Conservation (phyloP, 1,140 invertebrate genomes). For the Rhysida immarginata region DNA sequence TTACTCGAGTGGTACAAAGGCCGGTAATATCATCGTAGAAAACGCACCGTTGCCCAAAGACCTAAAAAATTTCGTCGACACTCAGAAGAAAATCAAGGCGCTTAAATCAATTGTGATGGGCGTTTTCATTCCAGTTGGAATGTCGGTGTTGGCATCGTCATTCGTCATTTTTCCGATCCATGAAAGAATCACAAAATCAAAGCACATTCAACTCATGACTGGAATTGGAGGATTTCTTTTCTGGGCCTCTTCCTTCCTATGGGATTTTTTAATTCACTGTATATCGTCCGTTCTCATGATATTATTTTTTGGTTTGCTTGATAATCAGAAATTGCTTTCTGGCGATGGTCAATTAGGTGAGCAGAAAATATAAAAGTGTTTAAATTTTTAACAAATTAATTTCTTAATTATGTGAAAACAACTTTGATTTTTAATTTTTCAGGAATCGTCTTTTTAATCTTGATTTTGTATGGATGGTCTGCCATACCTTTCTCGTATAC, state of each 20-base stretch:
- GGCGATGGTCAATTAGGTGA: neutral
- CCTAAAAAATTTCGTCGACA: too few species aligned
- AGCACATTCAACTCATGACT: constrained; percentile 17
- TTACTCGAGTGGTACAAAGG: neutral
- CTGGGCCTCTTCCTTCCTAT: constrained; percentile 2
- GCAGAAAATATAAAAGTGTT: too few species aligned
- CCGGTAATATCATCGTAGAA: too few species aligned
- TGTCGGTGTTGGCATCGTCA: constrained; percentile 42
- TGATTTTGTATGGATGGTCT: too few species aligned
- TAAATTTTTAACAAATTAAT: too few species aligned
- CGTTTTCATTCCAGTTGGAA: constrained; percentile 15
- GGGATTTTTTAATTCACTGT: constrained; percentile 2
- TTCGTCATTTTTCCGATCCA: constrained; percentile 5
- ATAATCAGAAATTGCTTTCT: neutral
- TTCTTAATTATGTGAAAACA: too few species aligned
- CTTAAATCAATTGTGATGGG: neutral
- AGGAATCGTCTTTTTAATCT: too few species aligned
- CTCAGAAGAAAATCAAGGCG: neutral
- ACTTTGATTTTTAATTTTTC: too few species aligned
- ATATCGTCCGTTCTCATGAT: neutral
- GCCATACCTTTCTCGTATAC: too few species aligned
- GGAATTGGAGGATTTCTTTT: constrained; percentile 13
- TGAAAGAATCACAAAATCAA: constrained; percentile 11
- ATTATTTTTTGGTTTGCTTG: neutral
- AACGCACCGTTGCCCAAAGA: neutral